These are phyloP conservation scores for Micrasema minimum DNA, from an alignment of 1,140 invertebrate genomes.

Conservation along the genomic window DNA sequence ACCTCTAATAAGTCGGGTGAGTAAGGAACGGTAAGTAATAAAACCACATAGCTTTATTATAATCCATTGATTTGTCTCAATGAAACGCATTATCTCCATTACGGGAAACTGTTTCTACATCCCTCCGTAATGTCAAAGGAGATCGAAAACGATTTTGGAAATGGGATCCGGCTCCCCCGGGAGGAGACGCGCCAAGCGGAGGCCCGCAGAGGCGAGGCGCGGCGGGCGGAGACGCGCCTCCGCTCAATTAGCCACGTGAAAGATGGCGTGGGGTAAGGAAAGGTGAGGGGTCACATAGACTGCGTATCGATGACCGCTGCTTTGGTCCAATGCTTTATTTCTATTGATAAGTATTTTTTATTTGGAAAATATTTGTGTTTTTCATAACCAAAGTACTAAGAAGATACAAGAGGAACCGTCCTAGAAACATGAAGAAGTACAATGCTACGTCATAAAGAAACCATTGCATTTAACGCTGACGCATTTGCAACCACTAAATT, in stretches of 20 bases:
- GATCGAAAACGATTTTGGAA: constrained; percentile 29
- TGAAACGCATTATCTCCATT: background rate
- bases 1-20: constrained; percentile 6
- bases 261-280: constrained; percentile 37
- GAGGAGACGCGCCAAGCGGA: background rate
- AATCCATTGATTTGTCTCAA: constrained; percentile 13
- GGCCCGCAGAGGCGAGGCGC: background rate
- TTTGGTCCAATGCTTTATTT: constrained; percentile 36
- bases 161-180: constrained; percentile 35
- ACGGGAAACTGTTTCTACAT: background rate
- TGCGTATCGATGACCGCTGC: constrained; percentile 44
- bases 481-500: too few species aligned
- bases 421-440: too few species aligned
- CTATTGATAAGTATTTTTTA: background rate
- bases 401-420: too few species aligned
- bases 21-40: constrained; percentile 1
- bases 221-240: constrained; percentile 41
- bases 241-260: constrained; percentile 54
- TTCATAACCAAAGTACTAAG: too few species aligned
- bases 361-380: too few species aligned
- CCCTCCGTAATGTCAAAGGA: constrained; percentile 23
- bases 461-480: too few species aligned
- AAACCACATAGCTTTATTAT: constrained; percentile 2
- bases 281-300: constrained; percentile 30
- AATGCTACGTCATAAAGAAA: too few species aligned